Base-by-base conservation (phyloP, 1,140 invertebrate species). In the Plutomurus gul region DNA sequence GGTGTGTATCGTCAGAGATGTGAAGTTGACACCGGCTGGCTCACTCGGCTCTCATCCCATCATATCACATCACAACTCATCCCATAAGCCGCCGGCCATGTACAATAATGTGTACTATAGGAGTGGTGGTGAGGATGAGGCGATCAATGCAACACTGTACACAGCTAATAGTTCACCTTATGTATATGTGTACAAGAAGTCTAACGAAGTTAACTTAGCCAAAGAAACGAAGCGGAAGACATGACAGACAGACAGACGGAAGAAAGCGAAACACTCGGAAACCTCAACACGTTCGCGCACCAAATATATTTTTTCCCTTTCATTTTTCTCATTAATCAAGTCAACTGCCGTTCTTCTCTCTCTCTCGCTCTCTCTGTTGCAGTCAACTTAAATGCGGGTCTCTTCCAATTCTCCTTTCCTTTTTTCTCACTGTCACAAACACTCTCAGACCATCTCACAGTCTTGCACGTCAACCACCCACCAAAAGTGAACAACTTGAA, bases 211-310 rank as follows among this genome's bases (percentile, higher is more conserved):
- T n/a, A n/a, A n/a, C n/a, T n/a, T n/a, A n/a, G n/a, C n/a, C n/a
- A n/a, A n/a, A n/a, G n/a, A n/a, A n/a, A n/a, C n/a, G n/a, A n/a
- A n/a, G n/a, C 25, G 56, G 56, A 65, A 33, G 56, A 65, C 27
- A 65, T 65, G 56, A 65, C 56, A 65, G 56, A 30, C 56, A 65
- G 56, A 30, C 56, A 65, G 56, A 65, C 56, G 56, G 56, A 65
- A 65, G 56, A 65, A 65, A 65, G 16, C 30, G 56, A 65, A 65
- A 65, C 56, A 65, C 56, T 65, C 56, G 56, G 56, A 65, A 65
- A 65, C 56, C 56, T 65, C 56, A 65, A 65, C 56, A 65, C 39
- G 36, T 56, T 49, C 49, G 36, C 56, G 56, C 56, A 65, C 56
- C 56, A 39, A 37, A 43, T 22, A 37, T 27, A 36, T 40, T 37